Base-by-base conservation (phyloP, 2,113 vertebrate species). In the Polypterus bichir region DNA sequence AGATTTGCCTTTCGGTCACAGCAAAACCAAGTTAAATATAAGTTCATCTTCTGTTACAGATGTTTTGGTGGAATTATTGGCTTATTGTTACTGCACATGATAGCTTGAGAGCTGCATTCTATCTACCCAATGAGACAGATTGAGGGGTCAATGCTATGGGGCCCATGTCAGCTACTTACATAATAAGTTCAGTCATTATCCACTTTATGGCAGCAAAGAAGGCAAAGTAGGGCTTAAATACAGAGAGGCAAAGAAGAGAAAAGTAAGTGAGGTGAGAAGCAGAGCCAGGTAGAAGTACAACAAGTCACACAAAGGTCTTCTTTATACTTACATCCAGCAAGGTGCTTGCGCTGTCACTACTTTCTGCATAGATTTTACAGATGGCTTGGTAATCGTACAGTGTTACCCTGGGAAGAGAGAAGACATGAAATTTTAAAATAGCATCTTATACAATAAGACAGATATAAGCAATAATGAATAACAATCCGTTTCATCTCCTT, bases 351-450 rank as follows among this genome's bases (percentile, higher is more conserved):
- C 91, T 82, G 69, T 89, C 94, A 44, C 91, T 98, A 62, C 92
- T 97, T 67, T 97, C 94, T 65, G 92, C 90, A 73, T 79, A 92
- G 70, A 92, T 91, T 81, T 85, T 88, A 64, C 96, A 99, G 72
- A 97, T 90, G 77, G 96, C 94, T 71, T 97, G 94, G 77, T 97
- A 99, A 86, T 99, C 92, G 73, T 96, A 99, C 56, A 98, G 85
- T 9, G 90, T 98, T 67, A 98, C 93, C 80, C 96, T 98, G 69
- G 2, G 61, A 60, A 74, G 64, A 70, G 63, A 76, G 67, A 73
- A 72, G 72, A 54, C n/a, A n/a, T n/a, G n/a, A n/a, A n/a, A n/a
- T n/a, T n/a, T n/a, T n/a, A n/a, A 74, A 72, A 64, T 71, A 76
- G 72, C 66, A 72, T 75, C 65, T 7, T 47, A 6, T 6, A 9